Conservation (phyloP, 2,888 invertebrate genomes). For the Cantharis lateralis region DNA sequence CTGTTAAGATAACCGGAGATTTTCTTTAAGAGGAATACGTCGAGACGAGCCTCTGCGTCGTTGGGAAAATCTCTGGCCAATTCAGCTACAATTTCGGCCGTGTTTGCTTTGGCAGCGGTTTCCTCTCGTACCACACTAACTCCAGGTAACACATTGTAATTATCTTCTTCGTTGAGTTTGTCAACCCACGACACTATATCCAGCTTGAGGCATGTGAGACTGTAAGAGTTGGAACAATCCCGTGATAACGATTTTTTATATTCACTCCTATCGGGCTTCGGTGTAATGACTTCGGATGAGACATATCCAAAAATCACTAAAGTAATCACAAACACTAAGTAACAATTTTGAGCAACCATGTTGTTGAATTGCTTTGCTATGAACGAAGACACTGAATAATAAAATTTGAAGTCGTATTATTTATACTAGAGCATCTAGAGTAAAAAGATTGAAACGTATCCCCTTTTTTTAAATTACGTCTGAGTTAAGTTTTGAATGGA, state of each 20-base stretch:
- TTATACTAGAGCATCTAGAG: conserved; percentile 34
- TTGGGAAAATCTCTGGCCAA: conserved; percentile 76
- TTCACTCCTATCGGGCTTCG: conserved; percentile 45
- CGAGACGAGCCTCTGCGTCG: conserved; percentile 75
- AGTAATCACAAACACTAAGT: conserved; percentile 16
- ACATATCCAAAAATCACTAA: conserved; percentile 30
- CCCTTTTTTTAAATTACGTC: conserved; percentile 39
- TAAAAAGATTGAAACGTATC: conserved; percentile 35
- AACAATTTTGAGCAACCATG: conserved; percentile 21
- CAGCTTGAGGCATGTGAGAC: conserved; percentile 77
- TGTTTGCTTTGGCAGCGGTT: conserved; percentile 57
- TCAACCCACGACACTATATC: conserved; percentile 79
- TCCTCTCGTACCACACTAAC: conserved; percentile 74
- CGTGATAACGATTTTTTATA: conserved; percentile 51
- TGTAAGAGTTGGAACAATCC: conserved; percentile 65
- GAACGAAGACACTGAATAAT: conserved; percentile 27
- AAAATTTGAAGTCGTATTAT: conserved; percentile 19
- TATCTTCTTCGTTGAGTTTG: conserved; percentile 70
- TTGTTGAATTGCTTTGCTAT: conserved; percentile 23
- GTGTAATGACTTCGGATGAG: conserved; percentile 21
- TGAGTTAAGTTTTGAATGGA: conserved; percentile 40
- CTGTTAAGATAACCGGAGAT: conserved; percentile 73
- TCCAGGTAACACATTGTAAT: conserved; percentile 73
- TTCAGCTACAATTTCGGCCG: conserved; percentile 74
- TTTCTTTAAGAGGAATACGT: conserved; percentile 74